Percentiles rank a stretch among this genome's conserved stretches.
Evolutionary conservation across 1,140 invertebrate genomes (phyloP).

Genomic region (Watersipora subatra): DNA sequence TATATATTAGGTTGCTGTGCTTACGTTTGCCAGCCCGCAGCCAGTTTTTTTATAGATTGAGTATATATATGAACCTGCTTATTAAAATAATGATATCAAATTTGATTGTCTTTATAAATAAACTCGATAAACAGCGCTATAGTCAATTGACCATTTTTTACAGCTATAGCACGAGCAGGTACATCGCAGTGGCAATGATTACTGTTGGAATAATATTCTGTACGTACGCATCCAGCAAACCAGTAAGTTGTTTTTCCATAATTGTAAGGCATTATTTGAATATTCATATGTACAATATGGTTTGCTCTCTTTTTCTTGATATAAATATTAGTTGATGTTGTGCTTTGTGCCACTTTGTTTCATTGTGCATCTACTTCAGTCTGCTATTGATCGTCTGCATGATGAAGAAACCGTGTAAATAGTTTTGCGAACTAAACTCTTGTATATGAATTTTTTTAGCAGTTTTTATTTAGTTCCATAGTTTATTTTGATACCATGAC

Average conservation of each 20-base stretch:
- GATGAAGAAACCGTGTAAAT: background rate
- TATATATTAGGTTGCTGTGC: background rate
- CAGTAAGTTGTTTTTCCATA: constrained; percentile 27
- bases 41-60: background rate
- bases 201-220: constrained; percentile 78
- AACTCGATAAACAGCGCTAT: background rate
- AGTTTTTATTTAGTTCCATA: too few species aligned
- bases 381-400: background rate
- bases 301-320: too few species aligned
- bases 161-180: constrained; percentile 67
- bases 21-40: background rate
- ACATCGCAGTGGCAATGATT: constrained; percentile 81
- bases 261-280: background rate
- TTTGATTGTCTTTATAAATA: background rate
- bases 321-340: background rate
- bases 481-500: too few species aligned
- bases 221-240: constrained; percentile 70
- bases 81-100: background rate
- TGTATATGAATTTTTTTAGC: too few species aligned
- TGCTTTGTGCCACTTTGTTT: background rate
- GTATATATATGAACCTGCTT: background rate
- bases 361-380: background rate
- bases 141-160: constrained; percentile 9
- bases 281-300: background rate
- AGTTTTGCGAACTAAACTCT: too few species aligned